Percentiles rank a stretch among this genome's conserved stretches.
These are phyloP conservation scores for Dallia pectoralis DNA, from an alignment of 2,797 vertebrate species.

Conservation along the genomic window DNA sequence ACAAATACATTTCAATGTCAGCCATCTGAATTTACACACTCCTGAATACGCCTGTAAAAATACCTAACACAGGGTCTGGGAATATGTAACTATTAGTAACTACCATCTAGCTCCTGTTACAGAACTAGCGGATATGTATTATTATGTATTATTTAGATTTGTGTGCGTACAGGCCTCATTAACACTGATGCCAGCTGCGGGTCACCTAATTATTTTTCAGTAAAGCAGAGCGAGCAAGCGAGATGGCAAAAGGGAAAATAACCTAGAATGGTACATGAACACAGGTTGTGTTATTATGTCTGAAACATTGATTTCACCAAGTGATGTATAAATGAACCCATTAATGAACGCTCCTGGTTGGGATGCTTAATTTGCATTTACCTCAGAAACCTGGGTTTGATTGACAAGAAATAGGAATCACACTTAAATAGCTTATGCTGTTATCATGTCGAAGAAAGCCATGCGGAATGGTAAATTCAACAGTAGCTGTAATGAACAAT, in stretches of 20 bases:
- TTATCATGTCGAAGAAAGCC: conserved; percentile 26
- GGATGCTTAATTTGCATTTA: not conserved
- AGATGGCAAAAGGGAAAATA: not conserved
- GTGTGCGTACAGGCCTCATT: conserved; percentile 56
- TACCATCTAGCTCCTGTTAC: conserved; percentile 47
- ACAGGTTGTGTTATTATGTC: not conserved
- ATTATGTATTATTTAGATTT: too few species aligned
- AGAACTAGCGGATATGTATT: conserved; percentile 67
- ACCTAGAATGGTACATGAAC: conserved; percentile 33
- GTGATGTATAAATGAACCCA: not conserved
- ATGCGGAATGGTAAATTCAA: conserved; percentile 31
- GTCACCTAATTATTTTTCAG: conserved; percentile 32
- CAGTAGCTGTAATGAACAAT: not conserved
- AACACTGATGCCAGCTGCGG: conserved; percentile 52
- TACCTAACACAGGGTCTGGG: conserved; percentile 42
- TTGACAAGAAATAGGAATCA: not conserved
- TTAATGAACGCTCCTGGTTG: not conserved
- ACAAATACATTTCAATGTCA: conserved; percentile 18
- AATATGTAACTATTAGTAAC: conserved; percentile 54
- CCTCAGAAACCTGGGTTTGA: not conserved
- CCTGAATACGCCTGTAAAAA: conserved; percentile 20
- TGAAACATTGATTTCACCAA: not conserved
- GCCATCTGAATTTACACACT: conserved; percentile 11
- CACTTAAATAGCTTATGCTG: conserved; percentile 35
- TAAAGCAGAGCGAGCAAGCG: not conserved